Evolutionary conservation across 2,797 vertebrate genomes (phyloP), one percentile per base, ranked within the genome.

Genomic region (Megaceryle alcyon): DNA sequence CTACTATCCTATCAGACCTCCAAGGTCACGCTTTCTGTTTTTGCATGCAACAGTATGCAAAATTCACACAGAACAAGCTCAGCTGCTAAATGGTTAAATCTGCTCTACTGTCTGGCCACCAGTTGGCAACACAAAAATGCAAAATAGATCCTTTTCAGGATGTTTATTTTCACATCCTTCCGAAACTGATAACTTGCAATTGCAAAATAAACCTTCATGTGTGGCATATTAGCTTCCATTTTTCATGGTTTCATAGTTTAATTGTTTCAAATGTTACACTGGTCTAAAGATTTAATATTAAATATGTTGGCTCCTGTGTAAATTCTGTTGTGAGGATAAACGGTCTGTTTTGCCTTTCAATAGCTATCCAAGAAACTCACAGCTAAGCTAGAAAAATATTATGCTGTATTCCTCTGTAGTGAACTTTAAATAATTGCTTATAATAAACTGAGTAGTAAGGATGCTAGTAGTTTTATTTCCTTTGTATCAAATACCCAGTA

Each of bases 151-250:
- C 96, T 86, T 95, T 96, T 95, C 95, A 94, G 95, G 96, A 96
- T 97, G 96, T 97, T 97, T 97, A 96, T 96, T 97, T 97, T 97
- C 96, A 97, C 95, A 96, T 97, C 96, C 95, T 92, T 96, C 95
- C 5, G 49, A 97, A 97, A 97, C 96, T 96, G 96, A 96, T 97
- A 97, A 96, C 96, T 96, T 96, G 94, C 96, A 97, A 96, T 96
- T 97, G 89, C 82, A 92, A 90, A 91, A 95, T 97, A 97, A 96
- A 96, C 77, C 86, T 91, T 96, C 79, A 92, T 86, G 49, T 86
- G 93, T 88, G 89, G 78, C 86, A 63, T 89, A 93, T 51, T 91
- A 94, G 73, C 66, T 97, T 80, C 79, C 82, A 82, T 94, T 96
- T 96, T 96, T 91, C 89, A 95, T 95, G 95, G 96, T 95, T 94